Conservation (phyloP, 2,888 invertebrate species). For the Netelia inedita region DNA sequence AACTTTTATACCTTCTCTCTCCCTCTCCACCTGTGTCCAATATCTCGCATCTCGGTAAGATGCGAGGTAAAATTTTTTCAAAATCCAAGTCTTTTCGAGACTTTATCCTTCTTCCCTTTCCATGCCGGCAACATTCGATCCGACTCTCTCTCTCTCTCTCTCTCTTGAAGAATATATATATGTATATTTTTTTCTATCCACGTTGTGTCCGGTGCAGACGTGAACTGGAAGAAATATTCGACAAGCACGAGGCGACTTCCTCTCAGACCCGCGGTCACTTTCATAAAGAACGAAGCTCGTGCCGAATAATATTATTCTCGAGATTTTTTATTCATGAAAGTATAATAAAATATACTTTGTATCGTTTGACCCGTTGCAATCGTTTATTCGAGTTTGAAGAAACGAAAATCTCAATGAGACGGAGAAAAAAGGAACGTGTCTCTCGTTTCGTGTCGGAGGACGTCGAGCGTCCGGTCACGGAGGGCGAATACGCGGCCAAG, state of each 20-base stretch:
- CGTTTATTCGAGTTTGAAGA: neutral
- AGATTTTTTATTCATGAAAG: no score
- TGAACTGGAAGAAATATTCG: neutral
- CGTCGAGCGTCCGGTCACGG: constrained; percentile 5
- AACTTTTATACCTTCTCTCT: constrained; percentile 52
- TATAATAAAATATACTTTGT: no score
- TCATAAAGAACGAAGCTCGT: no score
- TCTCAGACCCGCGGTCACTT: neutral
- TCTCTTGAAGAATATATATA: neutral
- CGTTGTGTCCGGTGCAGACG: neutral
- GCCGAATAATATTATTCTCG: no score
- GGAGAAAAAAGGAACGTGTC: neutral
- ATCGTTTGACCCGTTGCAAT: no score
- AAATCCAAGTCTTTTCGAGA: constrained; percentile 1
- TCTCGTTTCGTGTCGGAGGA: neutral
- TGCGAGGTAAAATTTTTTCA: constrained; percentile 27
- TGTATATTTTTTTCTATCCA: neutral
- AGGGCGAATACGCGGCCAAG: neutral
- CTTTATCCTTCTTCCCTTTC: constrained; percentile 4
- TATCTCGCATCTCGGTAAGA: constrained; percentile 1
- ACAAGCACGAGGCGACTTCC: neutral
- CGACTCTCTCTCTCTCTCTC: neutral
- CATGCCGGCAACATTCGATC: neutral
- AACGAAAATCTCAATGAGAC: neutral
- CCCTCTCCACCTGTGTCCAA: constrained; percentile 19